phyloP scores from a whole-genome alignment of 2,888 invertebrate genomes.

The Cephus spinipes region DNA sequence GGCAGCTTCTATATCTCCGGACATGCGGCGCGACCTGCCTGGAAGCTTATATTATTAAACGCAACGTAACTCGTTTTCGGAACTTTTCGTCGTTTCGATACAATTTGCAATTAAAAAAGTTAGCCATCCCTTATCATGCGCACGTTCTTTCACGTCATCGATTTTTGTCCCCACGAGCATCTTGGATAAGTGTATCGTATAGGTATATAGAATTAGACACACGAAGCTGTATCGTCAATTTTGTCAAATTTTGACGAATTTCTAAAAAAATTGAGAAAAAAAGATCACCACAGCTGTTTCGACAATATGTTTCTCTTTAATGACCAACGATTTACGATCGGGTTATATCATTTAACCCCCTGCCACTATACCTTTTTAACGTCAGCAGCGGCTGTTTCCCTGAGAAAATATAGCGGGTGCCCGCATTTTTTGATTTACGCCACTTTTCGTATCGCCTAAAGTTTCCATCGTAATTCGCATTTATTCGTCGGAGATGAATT shows the following conservation, averaged over 20 bases:
- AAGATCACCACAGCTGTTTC: neutral
- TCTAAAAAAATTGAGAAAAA: neutral
- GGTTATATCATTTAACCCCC: neutral
- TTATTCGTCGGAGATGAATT: neutral
- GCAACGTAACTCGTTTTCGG: conserved; percentile 15
- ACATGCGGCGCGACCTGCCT: neutral
- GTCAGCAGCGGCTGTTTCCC: neutral
- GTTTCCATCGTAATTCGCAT: neutral
- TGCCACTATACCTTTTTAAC: neutral
- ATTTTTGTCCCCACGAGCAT: neutral
- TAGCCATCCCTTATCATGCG: neutral
- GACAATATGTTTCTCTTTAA: neutral
- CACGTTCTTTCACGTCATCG: neutral
- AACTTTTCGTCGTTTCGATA: conserved; percentile 19
- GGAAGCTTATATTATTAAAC: conserved; percentile 3
- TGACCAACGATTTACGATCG: neutral
- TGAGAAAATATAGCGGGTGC: neutral
- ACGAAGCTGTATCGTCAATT: neutral
- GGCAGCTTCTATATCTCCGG: neutral
- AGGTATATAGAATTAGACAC: neutral
- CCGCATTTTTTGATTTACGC: neutral
- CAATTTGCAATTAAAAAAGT: conserved; percentile 24
- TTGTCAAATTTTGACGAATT: neutral
- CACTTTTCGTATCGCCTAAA: neutral
- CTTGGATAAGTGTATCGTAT: neutral